Evolutionary conservation across 2,113 vertebrate species (phyloP), one percentile per base, ranked within the genome.

Genomic region (Phoxinus phoxinus): DNA sequence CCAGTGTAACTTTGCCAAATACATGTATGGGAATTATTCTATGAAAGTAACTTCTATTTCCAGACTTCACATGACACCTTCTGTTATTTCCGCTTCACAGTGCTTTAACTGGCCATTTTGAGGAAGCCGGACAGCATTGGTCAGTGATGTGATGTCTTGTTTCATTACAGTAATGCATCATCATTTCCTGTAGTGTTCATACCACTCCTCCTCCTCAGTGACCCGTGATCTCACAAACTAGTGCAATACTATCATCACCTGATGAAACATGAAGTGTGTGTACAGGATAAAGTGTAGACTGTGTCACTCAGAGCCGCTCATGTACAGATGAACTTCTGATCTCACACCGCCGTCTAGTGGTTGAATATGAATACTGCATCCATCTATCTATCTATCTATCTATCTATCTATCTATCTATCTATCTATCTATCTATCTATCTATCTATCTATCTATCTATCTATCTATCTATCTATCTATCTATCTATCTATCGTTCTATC

Each of bases 291-390:
- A 37, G 30, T 37, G 32, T 27, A 12, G 21, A 44, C 35, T 13
- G 8, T 11, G 6, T 41, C 8, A 41, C 37, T 37, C 23, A 41
- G 46, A 44, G 12, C 12, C 46, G 12, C 46, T 2, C 46, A 13
- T n/a, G 21, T 83, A 37, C 25, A 48, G 4, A n/a, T 67, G 6
- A 10, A 3, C 19, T 23, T 32, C 21, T 56, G 53, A 56, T 56
- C 17, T 56, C 17, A 56, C 10, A 67, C 9, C 67, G 56, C 59
- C 59, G 35, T 77, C 83, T 21, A 51, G 73, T 53, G 83, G 58
- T 46, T 46, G 51, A 61, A n/a, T n/a, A 23, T 56, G 3, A 76
- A 76, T 21, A 32, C 46, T 56, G 53, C 53, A 48, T 48, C 46
- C 13, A 48, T 48, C 46, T 48, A 15, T 48, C 46, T 48, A 15